Conservation (phyloP, 2,888 invertebrate species). For the Rhogogaster chlorosoma region DNA sequence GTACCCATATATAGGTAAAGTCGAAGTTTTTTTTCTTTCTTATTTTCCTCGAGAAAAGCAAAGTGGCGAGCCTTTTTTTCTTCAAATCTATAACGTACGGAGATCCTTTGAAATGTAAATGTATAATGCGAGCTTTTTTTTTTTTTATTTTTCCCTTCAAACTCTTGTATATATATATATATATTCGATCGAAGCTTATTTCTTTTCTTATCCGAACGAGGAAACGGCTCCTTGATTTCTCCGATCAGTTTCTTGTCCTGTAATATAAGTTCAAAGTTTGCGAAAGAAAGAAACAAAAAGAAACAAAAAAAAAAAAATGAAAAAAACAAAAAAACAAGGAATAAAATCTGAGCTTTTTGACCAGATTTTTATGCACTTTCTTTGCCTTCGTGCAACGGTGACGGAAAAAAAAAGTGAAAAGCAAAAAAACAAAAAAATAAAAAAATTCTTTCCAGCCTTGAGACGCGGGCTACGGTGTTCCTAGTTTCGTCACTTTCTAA, state of each 20-base stretch:
- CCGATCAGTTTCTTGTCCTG: no score
- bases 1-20: no score
- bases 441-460: background rate
- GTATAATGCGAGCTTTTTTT: background rate
- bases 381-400: background rate
- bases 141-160: background rate
- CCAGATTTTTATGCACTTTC: background rate
- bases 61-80: background rate
- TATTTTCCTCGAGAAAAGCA: background rate
- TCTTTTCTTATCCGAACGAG: no score
- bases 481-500: constrained; percentile 6
- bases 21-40: background rate
- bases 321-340: no score
- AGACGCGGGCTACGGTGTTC: background rate
- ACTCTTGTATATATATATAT: no score
- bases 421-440: no score
- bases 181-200: no score
- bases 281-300: no score
- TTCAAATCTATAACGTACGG: background rate
- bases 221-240: no score
- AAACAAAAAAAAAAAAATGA: no score
- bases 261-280: no score
- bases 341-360: background rate
- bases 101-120: background rate
- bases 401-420: no score